A percentile compares a stretch with the other conserved stretches of the same genome.
Evolutionary conservation across 2,113 vertebrate genomes (phyloP).

Genomic region (Suncus etruscus): DNA sequence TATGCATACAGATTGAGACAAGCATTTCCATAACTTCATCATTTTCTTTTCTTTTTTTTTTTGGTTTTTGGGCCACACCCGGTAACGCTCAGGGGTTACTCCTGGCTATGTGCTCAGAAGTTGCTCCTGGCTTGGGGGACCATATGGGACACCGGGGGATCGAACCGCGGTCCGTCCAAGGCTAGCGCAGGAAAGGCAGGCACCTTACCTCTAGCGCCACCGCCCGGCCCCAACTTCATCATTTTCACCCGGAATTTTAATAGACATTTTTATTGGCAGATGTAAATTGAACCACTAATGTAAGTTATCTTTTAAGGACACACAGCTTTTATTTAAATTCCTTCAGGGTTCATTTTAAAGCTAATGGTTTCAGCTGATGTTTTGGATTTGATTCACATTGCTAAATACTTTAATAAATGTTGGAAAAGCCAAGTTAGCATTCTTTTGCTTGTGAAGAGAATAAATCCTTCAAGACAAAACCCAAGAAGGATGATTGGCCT

Average conservation of each 20-base stretch:
- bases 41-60: background rate
- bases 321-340: constrained; percentile 61
- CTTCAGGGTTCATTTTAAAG: constrained; percentile 61
- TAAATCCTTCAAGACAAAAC: constrained; percentile 56
- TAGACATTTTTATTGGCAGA: constrained; percentile 31
- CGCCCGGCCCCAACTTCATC: background rate
- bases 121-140: no score
- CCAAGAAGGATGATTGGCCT: constrained; percentile 47
- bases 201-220: no score
- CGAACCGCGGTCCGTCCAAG: no score
- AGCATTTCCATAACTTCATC: background rate
- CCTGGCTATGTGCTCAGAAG: no score
- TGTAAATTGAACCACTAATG: background rate
- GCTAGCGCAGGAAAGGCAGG: no score
- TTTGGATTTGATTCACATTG: constrained; percentile 61
- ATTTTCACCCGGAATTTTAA: background rate
- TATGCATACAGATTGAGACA: background rate
- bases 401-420: constrained; percentile 58
- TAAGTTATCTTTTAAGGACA: constrained; percentile 23
- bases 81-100: no score
- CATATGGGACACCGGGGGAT: no score
- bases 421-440: constrained; percentile 63
- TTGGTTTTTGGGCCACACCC: no score
- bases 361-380: constrained; percentile 48
- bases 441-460: constrained; percentile 63